Evolutionary conservation across 2,888 invertebrate species (phyloP), one percentile per base, ranked within the genome.

Genomic region (Xylophagus ater): DNA sequence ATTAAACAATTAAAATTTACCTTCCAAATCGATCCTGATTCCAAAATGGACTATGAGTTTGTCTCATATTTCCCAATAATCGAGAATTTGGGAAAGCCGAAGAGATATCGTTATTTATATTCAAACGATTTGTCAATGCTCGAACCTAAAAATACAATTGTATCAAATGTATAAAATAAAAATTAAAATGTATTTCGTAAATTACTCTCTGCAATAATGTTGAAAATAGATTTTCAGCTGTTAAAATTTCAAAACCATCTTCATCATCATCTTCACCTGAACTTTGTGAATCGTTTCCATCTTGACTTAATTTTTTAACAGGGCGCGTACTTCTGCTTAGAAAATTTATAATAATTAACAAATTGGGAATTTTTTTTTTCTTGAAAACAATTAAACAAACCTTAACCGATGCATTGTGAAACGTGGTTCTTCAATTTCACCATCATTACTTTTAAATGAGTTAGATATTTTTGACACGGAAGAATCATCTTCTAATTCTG

Each of bases 141-240:
- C 87, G 77, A 9, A 85, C 85, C 81, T 84, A 39, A 21, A 37
- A 41, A 42, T 20, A 25, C 28, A 19, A 12, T 39, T 39, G 10
- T 12, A 17, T 13, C 4, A 2, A 30, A 30, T 10, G 10, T 13
- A 23, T 10, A 40, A 30, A 8, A 9, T 10, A 34, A 41, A 19
- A 32, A 35, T 29, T 37, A 13, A 8, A 14, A 24, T 30, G 13
- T 21, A 24, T n/a, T 13, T 24, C 18, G 19, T n/a, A 24, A 56
- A 67, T 56, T 63, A 88, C 88, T 65, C 88, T 71, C 50, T 87
- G 84, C 48, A 89, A 64, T 36, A 89, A 68, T 10, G 87, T 87
- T 10, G 88, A 87, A 67, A 90, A 90, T 37, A 90, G 70, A 60
- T 87, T 87, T 67, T 90, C 90, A 0, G 89, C 88, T 3, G 89